Evolutionary conservation across 2,797 vertebrate species (phyloP).

Genomic region (Austrolebias charrua): DNA sequence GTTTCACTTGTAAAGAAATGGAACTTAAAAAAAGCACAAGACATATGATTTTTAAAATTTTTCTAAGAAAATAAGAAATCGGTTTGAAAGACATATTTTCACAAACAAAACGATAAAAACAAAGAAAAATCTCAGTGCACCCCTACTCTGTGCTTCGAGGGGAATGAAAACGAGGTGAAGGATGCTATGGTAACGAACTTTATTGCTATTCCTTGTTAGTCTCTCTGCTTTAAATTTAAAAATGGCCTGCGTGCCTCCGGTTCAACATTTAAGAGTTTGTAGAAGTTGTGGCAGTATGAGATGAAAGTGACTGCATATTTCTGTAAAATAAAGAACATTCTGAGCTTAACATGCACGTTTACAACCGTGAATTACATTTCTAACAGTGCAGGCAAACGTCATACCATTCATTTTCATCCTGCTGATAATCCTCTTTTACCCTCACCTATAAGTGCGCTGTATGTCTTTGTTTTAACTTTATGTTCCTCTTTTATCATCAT

Average conservation of each 20-base stretch:
- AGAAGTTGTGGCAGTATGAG: conserved; percentile 21
- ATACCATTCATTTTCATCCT: conserved; percentile 24
- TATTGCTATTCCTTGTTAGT: conserved; percentile 69
- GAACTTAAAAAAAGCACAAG: conserved; percentile 56
- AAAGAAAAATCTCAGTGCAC: conserved; percentile 26
- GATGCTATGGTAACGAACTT: conserved; percentile 44
- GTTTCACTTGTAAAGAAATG: conserved; percentile 51
- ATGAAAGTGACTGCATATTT: conserved; percentile 12
- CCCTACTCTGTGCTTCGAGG: conserved; percentile 43
- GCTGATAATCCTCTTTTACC: conserved; percentile 38
- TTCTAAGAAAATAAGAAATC: background rate
- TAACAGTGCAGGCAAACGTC: conserved; percentile 14
- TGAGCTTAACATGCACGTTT: conserved; percentile 8
- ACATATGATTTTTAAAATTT: conserved; percentile 21
- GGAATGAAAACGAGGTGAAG: conserved; percentile 27
- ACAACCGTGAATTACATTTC: conserved; percentile 13
- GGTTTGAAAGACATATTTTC: conserved; percentile 49
- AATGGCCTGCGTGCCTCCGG: conserved; percentile 19
- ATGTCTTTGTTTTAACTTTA: conserved; percentile 24
- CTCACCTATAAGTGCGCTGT: conserved; percentile 39
- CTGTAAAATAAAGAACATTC: conserved; percentile 14
- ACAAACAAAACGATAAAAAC: conserved; percentile 1
- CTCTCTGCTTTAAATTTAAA: conserved; percentile 16
- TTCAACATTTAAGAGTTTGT: conserved; percentile 13
- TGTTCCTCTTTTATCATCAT: conserved; percentile 40